phyloP scores from a whole-genome alignment of 2,113 vertebrate genomes.

The Stomatorhinus ivindoensis region DNA sequence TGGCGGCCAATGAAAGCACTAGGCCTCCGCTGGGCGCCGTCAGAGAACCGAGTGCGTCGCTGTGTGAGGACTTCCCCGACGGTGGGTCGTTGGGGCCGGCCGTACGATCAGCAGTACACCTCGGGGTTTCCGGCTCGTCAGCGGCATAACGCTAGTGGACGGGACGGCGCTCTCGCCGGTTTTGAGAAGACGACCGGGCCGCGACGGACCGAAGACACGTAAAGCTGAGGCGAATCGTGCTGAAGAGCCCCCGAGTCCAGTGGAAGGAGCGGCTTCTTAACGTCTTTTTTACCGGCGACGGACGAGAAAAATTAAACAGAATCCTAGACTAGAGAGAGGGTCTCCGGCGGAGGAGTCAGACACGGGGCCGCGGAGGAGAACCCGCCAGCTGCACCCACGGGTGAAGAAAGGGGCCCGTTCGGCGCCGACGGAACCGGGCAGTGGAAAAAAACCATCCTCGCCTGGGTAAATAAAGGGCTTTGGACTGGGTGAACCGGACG shows the following conservation, averaged over 20 bases:
- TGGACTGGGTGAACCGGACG: constrained; percentile 40
- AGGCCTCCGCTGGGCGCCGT: constrained; percentile 47
- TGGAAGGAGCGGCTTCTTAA: neutral
- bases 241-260: constrained; percentile 31
- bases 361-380: constrained; percentile 35
- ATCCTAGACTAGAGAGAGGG: constrained; percentile 22
- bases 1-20: constrained; percentile 30
- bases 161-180: neutral
- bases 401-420: constrained; percentile 39
- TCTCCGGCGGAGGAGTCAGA: constrained; percentile 32
- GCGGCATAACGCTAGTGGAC: neutral
- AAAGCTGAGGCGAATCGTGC: constrained; percentile 25
- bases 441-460: constrained; percentile 16
- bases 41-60: constrained; percentile 62
- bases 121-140: constrained; percentile 17
- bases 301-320: neutral
- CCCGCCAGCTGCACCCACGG: constrained; percentile 31
- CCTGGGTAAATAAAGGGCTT: constrained; percentile 26
- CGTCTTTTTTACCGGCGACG: neutral
- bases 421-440: constrained; percentile 22
- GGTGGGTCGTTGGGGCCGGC: constrained; percentile 49
- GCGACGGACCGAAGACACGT: constrained; percentile 14
- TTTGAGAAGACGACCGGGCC: constrained; percentile 23
- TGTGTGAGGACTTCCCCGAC: constrained; percentile 56
- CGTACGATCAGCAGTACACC: constrained; percentile 34